phyloP scores from a whole-genome alignment of 2,113 vertebrate species.

The Psittacus erithacus region DNA sequence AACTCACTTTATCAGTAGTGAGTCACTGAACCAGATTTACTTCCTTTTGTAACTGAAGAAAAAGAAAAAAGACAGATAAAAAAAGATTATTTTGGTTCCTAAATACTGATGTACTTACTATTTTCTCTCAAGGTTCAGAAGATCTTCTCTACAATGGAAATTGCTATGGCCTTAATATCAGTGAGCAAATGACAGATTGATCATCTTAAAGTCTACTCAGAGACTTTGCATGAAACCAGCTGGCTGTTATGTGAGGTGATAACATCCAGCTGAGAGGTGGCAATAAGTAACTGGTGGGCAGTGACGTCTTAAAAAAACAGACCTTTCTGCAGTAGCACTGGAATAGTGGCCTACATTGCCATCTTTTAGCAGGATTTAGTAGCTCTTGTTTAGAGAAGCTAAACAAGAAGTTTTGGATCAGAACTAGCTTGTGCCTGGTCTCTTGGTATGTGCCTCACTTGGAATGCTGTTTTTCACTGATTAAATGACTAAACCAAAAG shows the following conservation, averaged over 20 bases:
- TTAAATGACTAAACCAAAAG: neutral
- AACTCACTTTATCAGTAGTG: neutral
- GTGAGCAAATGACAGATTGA: neutral
- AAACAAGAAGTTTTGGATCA: neutral
- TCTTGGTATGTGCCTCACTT: accelerated
- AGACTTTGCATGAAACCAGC: neutral
- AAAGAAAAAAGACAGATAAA: neutral
- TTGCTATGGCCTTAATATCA: neutral
- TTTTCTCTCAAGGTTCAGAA: neutral
- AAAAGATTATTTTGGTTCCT: neutral
- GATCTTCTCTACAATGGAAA: neutral
- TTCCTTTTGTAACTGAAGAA: neutral
- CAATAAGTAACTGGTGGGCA: neutral
- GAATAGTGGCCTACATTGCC: neutral
- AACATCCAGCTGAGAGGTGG: neutral
- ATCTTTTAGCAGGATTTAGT: neutral
- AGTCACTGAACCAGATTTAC: neutral
- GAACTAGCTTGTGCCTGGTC: neutral
- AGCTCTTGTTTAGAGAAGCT: neutral
- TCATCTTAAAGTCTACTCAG: neutral
- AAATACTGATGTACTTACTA: neutral
- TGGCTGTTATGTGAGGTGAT: neutral
- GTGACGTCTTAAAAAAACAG: neutral
- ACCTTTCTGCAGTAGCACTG: neutral
- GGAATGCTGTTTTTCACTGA: neutral